A percentile compares a stretch with the other conserved stretches of the same genome.
phyloP scores from a whole-genome alignment of 2,113 vertebrate genomes.

The Actenoides lindsayi region DNA sequence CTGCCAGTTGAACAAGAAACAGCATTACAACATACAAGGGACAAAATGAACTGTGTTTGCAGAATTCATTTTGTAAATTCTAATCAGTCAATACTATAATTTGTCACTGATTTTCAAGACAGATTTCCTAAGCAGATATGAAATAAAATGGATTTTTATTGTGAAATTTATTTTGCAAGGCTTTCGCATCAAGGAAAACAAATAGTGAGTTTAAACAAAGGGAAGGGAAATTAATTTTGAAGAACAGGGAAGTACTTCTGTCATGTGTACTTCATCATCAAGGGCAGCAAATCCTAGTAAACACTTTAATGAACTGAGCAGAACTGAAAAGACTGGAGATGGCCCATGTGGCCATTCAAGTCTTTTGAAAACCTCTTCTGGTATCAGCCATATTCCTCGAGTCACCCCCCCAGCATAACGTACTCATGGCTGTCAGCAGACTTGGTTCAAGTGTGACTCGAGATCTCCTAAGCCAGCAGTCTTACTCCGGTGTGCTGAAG shows the following conservation, averaged over 20 bases:
- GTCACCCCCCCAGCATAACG: rapidly evolving
- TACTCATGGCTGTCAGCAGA: not conserved
- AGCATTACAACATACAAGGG: not conserved
- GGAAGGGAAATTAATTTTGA: not conserved
- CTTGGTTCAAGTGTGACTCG: not conserved
- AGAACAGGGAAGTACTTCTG: not conserved
- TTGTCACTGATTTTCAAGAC: not conserved
- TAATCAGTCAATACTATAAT: not conserved
- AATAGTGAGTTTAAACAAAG: not conserved
- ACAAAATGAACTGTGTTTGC: not conserved
- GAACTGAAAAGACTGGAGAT: not conserved
- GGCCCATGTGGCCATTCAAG: not conserved
- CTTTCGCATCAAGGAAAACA: not conserved
- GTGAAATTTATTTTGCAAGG: not conserved
- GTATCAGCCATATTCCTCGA: not conserved
- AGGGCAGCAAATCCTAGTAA: not conserved
- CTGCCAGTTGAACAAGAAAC: not conserved
- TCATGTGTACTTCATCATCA: not conserved
- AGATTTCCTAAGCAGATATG: not conserved
- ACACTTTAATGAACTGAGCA: not conserved
- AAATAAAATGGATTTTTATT: not conserved
- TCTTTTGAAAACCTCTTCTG: not conserved
- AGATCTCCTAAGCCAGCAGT: not conserved
- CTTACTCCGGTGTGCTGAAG: not conserved
- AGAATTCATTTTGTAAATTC: not conserved